Evolutionary conservation across 1,140 invertebrate genomes (phyloP).

Genomic region (Procambarus virginalis): DNA sequence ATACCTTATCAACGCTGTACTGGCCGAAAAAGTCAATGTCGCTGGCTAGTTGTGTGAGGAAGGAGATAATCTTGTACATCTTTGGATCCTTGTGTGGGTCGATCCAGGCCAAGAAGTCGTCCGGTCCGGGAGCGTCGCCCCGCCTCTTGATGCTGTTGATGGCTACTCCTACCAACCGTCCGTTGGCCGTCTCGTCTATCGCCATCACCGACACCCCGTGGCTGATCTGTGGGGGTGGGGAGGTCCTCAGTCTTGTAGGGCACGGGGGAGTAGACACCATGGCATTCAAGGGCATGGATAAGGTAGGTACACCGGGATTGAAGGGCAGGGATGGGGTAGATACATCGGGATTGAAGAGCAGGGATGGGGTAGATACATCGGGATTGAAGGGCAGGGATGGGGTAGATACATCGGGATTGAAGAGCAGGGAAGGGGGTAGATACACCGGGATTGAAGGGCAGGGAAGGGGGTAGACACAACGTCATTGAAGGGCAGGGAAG

Average conservation of each 20-base stretch:
- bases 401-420: no score
- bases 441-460: no score
- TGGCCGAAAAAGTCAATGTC: conserved; percentile 68
- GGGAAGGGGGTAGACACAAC: no score
- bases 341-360: no score
- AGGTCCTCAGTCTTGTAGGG: neutral
- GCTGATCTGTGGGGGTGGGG: conserved; percentile 41
- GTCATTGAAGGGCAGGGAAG: no score
- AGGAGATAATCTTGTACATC: conserved; percentile 69
- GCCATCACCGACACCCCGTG: conserved; percentile 70
- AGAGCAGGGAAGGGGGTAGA: no score
- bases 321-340: no score
- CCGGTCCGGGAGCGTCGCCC: conserved; percentile 54
- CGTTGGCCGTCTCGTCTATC: conserved; percentile 68
- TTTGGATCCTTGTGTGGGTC: conserved; percentile 69
- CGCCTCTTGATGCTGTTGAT: conserved; percentile 69
- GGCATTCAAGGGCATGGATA: no score
- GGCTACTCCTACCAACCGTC: conserved; percentile 69
- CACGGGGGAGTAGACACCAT: no score
- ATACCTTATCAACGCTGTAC: conserved; percentile 67
- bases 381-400: no score
- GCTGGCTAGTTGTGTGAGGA: conserved; percentile 60
- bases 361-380: no score
- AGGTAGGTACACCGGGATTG: no score
- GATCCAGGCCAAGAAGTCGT: conserved; percentile 69